These are phyloP conservation scores for Drosophila repleta DNA, from an alignment of 1,140 invertebrate species.

Conservation along the genomic window DNA sequence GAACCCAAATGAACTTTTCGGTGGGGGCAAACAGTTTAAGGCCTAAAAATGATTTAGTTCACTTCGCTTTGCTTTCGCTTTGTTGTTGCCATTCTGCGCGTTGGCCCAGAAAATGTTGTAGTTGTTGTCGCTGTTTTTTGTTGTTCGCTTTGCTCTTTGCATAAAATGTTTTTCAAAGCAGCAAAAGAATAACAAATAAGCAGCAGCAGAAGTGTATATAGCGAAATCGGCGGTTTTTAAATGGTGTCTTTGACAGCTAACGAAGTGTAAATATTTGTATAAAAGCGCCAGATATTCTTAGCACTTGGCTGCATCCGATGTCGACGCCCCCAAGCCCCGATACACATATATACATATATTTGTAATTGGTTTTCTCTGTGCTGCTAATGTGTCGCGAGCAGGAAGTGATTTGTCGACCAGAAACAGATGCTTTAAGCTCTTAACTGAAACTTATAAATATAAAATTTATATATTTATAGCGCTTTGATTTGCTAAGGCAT, in stretches of 20 bases:
- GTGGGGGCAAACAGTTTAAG: conserved; percentile 21
- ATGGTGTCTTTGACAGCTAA: conserved; percentile 73
- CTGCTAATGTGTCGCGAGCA: conserved; percentile 9
- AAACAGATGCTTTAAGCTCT: conserved; percentile 11
- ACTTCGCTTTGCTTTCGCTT: conserved; percentile 47
- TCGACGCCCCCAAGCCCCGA: conserved; percentile 19
- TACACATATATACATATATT: too few species aligned
- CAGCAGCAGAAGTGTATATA: conserved; percentile 5
- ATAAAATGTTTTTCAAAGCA: conserved; percentile 67
- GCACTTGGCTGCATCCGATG: conserved; percentile 44
- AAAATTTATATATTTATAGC: neutral
- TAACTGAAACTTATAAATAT: neutral
- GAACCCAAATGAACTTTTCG: conserved; percentile 27
- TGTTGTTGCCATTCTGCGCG: conserved; percentile 39
- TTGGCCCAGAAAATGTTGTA: conserved; percentile 71
- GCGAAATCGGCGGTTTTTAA: conserved; percentile 53
- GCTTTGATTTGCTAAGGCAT: too few species aligned
- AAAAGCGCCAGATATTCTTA: conserved; percentile 55
- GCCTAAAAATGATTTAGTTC: conserved; percentile 10
- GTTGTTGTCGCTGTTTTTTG: conserved; percentile 43
- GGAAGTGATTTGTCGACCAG: conserved; percentile 24
- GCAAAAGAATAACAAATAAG: conserved; percentile 17
- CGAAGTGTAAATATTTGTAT: conserved; percentile 77
- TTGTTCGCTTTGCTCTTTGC: conserved; percentile 58
- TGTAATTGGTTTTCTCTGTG: conserved; percentile 34